Percentiles rank a stretch among this genome's conserved stretches.
Evolutionary conservation across 2,888 invertebrate species (phyloP).

Genomic region (Xylocampa areola): DNA sequence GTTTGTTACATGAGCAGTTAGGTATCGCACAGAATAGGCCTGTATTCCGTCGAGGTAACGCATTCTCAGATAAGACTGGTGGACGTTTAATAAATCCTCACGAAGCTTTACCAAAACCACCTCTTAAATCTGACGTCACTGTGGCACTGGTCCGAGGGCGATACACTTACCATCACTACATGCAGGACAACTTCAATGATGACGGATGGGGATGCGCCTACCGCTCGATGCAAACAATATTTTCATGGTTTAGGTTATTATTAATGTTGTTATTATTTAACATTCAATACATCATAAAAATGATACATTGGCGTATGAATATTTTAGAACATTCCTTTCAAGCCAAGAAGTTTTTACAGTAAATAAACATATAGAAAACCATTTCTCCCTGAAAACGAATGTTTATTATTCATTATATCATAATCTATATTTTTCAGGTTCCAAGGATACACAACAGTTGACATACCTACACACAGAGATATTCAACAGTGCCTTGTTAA

Average conservation of each 20-base stretch:
- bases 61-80: conserved; percentile 87
- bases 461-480: conserved; percentile 94
- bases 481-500: conserved; percentile 98
- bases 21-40: conserved; percentile 92
- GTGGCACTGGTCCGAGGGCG: conserved; percentile 93
- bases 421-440: conserved; percentile 82
- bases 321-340: no score
- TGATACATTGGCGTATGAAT: no score
- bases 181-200: conserved; percentile 98
- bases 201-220: conserved; percentile 99
- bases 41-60: conserved; percentile 93
- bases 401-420: no score
- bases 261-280: conserved; percentile 45
- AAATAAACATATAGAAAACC: no score
- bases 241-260: conserved; percentile 97
- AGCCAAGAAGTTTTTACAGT: no score
- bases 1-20: conserved; percentile 92
- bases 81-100: conserved; percentile 93
- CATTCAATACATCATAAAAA: no score
- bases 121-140: conserved; percentile 68
- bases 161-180: conserved; percentile 98
- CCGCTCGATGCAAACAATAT: conserved; percentile 98
- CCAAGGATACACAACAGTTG: conserved; percentile 94
- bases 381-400: no score
- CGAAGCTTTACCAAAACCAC: conserved; percentile 86